Percentiles rank a stretch among this genome's conserved stretches.
Conservation (phyloP, 2,888 invertebrate genomes). For the Ennomos quercinarius region DNA sequence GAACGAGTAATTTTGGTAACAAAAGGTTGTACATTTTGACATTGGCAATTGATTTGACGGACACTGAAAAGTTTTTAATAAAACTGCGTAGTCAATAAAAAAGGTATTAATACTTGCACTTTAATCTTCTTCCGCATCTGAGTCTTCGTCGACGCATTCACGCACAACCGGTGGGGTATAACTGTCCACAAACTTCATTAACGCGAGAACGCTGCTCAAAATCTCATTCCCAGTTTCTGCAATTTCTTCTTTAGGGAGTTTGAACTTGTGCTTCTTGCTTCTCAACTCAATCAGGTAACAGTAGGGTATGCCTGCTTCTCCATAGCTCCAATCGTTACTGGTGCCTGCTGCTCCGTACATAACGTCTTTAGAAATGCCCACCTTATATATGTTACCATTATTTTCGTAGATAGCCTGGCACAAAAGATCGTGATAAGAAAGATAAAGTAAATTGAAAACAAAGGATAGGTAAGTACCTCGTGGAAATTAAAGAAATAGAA, state of each 20-base stretch:
- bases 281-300: conserved; percentile 75
- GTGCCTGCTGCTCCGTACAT: conserved; percentile 76
- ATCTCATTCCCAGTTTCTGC: conserved; percentile 70
- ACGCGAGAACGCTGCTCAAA: conserved; percentile 59
- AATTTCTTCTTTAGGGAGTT: conserved; percentile 69
- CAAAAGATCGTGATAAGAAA: conserved; percentile 21
- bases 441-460: conserved; percentile 12
- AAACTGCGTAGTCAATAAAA: neutral
- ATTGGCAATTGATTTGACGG: conserved; percentile 1
- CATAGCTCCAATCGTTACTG: conserved; percentile 74
- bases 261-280: conserved; percentile 70
- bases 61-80: neutral
- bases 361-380: conserved; percentile 74
- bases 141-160: neutral
- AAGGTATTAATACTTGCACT: neutral
- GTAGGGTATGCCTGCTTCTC: conserved; percentile 67
- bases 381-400: conserved; percentile 73
- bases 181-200: conserved; percentile 72
- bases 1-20: neutral
- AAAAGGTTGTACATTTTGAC: conserved; percentile 5
- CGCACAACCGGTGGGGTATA: conserved; percentile 26
- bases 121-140: neutral
- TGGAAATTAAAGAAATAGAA: neutral
- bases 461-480: neutral
- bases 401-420: conserved; percentile 67